Evolutionary conservation across 2,113 vertebrate species (phyloP).

Genomic region (Cacatua alba): DNA sequence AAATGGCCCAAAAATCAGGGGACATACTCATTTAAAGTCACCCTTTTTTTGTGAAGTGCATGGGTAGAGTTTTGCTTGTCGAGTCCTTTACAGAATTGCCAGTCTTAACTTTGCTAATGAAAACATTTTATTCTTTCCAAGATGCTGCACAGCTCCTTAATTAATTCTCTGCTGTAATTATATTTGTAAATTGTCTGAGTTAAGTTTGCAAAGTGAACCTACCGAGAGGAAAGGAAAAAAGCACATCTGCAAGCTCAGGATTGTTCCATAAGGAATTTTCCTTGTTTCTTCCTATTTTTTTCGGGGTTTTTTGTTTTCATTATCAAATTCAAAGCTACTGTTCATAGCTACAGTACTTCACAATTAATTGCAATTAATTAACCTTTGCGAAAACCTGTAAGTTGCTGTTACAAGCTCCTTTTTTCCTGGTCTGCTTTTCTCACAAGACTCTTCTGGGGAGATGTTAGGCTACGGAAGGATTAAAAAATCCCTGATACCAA

Average conservation of each 20-base stretch:
- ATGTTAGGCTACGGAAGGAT: slow-evolving; percentile 32
- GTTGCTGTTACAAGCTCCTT: slow-evolving; percentile 4
- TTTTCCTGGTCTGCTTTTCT: neutral
- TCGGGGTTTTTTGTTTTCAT: neutral
- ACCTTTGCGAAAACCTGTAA: slow-evolving; percentile 41
- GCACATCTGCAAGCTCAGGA: neutral
- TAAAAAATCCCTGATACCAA: neutral
- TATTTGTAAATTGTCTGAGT: slow-evolving; percentile 47
- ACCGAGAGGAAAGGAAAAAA: neutral
- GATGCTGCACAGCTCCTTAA: neutral
- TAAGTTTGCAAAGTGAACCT: slow-evolving; percentile 12
- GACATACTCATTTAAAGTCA: neutral
- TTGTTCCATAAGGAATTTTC: neutral
- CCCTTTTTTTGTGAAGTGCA: neutral
- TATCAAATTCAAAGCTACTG: slow-evolving; percentile 48
- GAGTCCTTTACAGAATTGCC: neutral
- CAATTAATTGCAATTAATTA: slow-evolving; percentile 73
- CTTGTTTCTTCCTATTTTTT: neutral
- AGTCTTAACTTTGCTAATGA: neutral
- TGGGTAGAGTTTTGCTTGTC: neutral
- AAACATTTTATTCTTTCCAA: slow-evolving; percentile 43
- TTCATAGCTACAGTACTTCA: slow-evolving; percentile 4
- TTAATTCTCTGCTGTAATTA: slow-evolving; percentile 25
- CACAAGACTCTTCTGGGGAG: slow-evolving; percentile 11
- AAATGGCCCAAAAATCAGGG: neutral